phyloP scores from a whole-genome alignment of 2,888 invertebrate species.

The Meiosimyza platycephala region DNA sequence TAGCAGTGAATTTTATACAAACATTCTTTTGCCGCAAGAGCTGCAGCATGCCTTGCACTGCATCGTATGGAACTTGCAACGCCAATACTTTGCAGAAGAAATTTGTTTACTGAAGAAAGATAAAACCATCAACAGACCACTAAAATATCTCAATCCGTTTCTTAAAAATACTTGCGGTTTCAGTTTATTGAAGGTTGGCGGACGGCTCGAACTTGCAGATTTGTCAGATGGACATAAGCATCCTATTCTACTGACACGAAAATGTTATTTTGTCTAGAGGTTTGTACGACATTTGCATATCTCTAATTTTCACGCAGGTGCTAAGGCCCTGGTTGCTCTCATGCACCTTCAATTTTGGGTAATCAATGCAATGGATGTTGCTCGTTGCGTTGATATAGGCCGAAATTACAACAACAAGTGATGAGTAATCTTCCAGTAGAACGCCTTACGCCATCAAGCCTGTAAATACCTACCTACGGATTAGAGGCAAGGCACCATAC shows the following conservation, averaged over 20 bases:
- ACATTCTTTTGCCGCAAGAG: conserved; percentile 2
- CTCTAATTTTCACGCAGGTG: conserved; percentile 40
- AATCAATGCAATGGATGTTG: conserved; percentile 32
- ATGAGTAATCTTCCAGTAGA: no score
- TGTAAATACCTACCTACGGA: conserved; percentile 31
- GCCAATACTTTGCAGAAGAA: conserved; percentile 33
- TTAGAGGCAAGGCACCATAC: no score
- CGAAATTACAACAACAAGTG: no score
- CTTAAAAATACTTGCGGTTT: conserved; percentile 33
- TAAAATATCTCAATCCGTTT: conserved; percentile 42
- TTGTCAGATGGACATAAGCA: no score
- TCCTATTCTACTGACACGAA: conserved; percentile 30
- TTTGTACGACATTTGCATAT: conserved; percentile 39
- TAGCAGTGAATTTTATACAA: not conserved
- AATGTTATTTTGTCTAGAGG: conserved; percentile 29
- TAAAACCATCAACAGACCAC: not conserved
- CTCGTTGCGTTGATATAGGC: conserved; percentile 33
- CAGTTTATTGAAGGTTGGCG: conserved; percentile 39
- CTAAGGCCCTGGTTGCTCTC: conserved; percentile 38
- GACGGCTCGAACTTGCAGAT: conserved; percentile 27
- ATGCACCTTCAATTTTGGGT: conserved; percentile 35
- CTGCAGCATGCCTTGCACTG: conserved; percentile 19
- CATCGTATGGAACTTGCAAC: conserved; percentile 36
- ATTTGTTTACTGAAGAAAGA: conserved; percentile 22
- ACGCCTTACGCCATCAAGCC: conserved; percentile 34